Evolutionary conservation across 2,113 vertebrate genomes (phyloP).

Genomic region (Panurus biarmicus): DNA sequence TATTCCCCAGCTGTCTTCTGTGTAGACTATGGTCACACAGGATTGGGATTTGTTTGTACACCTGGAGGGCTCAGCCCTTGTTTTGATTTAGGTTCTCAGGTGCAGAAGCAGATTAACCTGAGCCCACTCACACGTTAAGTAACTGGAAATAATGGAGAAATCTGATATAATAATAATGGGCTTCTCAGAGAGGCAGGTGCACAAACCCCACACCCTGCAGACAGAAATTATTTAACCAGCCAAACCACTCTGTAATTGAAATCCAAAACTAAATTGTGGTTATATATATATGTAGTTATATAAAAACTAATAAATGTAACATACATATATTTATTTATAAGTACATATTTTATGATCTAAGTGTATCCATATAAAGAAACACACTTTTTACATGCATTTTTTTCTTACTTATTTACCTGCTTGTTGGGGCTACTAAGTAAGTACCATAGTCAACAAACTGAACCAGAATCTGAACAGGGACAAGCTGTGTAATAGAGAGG

Average conservation of each 20-base stretch:
- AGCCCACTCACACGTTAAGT: background rate
- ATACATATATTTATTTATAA: accelerated
- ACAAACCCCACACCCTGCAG: background rate
- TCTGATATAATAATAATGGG: background rate
- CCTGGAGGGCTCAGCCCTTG: background rate
- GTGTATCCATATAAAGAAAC: background rate
- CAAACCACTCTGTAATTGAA: background rate
- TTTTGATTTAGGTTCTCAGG: background rate
- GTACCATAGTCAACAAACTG: conserved; percentile 91
- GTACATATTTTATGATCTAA: background rate
- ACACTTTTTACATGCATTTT: background rate
- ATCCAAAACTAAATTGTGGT: background rate
- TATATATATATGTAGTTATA: background rate
- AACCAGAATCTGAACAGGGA: conserved; percentile 76
- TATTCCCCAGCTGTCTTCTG: background rate
- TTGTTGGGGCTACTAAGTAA: conserved; percentile 71
- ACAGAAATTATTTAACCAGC: background rate
- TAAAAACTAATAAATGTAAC: background rate
- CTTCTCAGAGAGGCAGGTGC: background rate
- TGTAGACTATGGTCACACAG: background rate
- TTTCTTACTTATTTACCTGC: conserved; percentile 69
- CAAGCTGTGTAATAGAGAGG: conserved; percentile 67
- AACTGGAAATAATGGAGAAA: background rate
- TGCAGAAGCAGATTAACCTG: background rate
- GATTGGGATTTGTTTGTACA: background rate